phyloP scores from a whole-genome alignment of 2,888 invertebrate species.

The Yponomeuta plumbellus region DNA sequence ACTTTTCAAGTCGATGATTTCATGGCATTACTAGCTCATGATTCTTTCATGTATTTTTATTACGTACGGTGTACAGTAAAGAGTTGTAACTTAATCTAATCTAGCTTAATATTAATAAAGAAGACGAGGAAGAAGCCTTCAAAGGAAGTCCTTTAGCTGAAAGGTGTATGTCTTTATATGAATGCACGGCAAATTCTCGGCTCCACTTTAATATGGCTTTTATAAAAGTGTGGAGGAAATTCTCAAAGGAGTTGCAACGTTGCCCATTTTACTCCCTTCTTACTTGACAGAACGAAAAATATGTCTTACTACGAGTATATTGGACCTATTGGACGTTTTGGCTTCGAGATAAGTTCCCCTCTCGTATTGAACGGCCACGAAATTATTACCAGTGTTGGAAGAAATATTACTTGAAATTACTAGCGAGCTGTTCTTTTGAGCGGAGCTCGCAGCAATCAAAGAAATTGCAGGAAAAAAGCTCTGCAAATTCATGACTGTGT shows the following conservation, averaged over 20 bases:
- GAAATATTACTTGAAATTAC: background rate
- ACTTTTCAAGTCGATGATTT: no score
- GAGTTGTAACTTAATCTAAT: no score
- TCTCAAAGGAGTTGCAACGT: conserved; percentile 1
- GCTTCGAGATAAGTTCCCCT: conserved; percentile 43
- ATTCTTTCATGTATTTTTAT: no score
- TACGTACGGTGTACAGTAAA: no score
- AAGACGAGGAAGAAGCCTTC: background rate
- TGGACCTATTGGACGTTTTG: conserved; percentile 39
- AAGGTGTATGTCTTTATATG: background rate
- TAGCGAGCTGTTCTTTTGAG: no score
- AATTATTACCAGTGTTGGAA: background rate
- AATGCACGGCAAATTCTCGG: background rate
- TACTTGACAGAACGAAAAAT: conserved; percentile 35
- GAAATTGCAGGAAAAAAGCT: no score
- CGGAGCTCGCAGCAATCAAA: no score
- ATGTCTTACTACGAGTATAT: conserved; percentile 54
- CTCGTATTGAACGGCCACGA: background rate
- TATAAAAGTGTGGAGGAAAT: background rate
- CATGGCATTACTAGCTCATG: no score
- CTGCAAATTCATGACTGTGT: no score
- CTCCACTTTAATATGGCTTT: background rate
- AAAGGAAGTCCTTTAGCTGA: background rate
- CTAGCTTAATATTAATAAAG: background rate
- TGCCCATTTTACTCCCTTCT: background rate